phyloP scores from a whole-genome alignment of 1,140 invertebrate species.

The Drosophila mauritiana region DNA sequence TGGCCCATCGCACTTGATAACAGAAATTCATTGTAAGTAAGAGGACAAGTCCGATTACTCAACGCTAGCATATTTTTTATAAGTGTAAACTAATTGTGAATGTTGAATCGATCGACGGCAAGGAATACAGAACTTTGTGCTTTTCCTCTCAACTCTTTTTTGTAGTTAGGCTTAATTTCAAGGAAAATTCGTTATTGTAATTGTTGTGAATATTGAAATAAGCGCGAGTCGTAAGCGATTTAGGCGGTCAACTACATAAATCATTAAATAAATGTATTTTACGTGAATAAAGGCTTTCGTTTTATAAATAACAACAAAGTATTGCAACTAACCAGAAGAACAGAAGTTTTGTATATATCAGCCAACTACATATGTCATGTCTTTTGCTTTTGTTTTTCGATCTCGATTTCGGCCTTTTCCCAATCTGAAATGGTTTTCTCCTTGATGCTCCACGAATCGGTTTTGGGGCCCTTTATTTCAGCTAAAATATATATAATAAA shows the following conservation, averaged over 20 bases:
- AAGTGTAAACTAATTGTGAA: conserved; percentile 77
- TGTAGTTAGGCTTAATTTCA: conserved; percentile 81
- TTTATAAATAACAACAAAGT: conserved; percentile 38
- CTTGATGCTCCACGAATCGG: conserved; percentile 88
- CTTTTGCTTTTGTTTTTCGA: conserved; percentile 41
- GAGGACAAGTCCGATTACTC: conserved; percentile 41
- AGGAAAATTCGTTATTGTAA: conserved; percentile 81
- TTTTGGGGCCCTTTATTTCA: conserved; percentile 91
- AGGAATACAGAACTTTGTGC: conserved; percentile 59
- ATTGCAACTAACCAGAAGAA: conserved; percentile 15
- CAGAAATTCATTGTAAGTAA: conserved; percentile 37
- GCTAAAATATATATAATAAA: conserved; percentile 83
- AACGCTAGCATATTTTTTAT: conserved; percentile 79
- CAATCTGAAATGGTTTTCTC: conserved; percentile 86
- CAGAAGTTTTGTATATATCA: not conserved
- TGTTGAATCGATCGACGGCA: conserved; percentile 49
- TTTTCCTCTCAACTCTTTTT: conserved; percentile 77
- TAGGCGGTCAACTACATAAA: conserved; percentile 59
- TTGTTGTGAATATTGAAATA: conserved; percentile 82
- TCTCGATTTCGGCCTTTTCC: conserved; percentile 85
- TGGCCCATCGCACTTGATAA: conserved; percentile 39
- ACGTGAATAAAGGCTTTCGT: conserved; percentile 72
- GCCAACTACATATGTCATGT: not conserved
- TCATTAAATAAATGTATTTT: conserved; percentile 73
- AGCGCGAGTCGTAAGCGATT: conserved; percentile 73